These are phyloP conservation scores for Eupristina koningsbergeri DNA, from an alignment of 1,140 invertebrate genomes.

Conservation along the genomic window DNA sequence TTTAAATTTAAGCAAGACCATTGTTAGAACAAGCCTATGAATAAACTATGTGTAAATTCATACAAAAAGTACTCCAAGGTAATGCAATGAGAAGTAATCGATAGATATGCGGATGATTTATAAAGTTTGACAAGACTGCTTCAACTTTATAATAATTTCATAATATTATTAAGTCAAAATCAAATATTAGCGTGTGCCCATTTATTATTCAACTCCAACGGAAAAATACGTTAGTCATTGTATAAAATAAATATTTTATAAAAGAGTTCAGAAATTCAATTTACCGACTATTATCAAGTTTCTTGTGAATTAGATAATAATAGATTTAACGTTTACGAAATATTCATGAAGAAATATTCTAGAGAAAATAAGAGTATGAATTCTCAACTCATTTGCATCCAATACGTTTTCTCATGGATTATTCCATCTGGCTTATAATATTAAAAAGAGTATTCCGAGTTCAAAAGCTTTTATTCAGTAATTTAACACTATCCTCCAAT, in stretches of 20 bases:
- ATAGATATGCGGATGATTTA: not conserved
- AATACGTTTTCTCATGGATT: not conserved
- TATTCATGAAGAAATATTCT: not conserved
- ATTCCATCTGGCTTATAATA: not conserved
- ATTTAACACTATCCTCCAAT: no score
- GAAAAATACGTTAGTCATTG: not conserved
- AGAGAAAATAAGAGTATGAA: not conserved
- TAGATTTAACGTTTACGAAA: not conserved
- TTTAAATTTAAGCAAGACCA: not conserved
- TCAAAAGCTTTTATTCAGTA: no score
- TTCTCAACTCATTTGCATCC: not conserved
- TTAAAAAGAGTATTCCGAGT: not conserved
- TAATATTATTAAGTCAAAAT: conserved; percentile 4
- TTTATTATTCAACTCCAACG: not conserved
- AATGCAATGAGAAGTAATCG: not conserved
- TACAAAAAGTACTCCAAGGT: not conserved
- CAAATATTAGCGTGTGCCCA: not conserved
- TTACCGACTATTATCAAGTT: not conserved
- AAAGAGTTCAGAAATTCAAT: not conserved
- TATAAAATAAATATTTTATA: not conserved
- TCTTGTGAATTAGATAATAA: not conserved
- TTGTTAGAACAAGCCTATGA: not conserved
- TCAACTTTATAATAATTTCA: conserved; percentile 6
- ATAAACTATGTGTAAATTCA: not conserved
- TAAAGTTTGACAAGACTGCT: not conserved